A percentile compares a stretch with the other conserved stretches of the same genome.
phyloP scores from a whole-genome alignment of 2,113 vertebrate genomes.

The Hypocryptadius cinnamomeus region DNA sequence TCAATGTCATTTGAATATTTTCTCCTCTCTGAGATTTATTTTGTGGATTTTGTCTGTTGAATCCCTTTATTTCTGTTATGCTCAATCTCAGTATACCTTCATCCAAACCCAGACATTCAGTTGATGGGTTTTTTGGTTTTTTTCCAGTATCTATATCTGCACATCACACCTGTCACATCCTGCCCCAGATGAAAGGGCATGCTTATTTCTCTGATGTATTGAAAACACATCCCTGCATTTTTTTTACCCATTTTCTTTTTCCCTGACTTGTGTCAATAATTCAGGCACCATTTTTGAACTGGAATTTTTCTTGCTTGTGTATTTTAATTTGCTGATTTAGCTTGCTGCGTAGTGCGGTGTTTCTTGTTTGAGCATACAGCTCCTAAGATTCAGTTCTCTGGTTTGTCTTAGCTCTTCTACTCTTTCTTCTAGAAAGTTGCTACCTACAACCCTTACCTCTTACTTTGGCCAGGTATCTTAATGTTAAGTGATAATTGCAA shows the following conservation, averaged over 20 bases:
- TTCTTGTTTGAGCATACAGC: background rate
- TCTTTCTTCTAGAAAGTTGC: background rate
- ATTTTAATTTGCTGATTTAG: background rate
- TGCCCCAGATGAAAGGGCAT: background rate
- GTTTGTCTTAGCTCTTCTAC: background rate
- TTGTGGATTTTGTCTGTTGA: background rate
- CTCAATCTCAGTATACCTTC: background rate
- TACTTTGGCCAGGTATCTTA: background rate
- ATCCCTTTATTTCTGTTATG: background rate
- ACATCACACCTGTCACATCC: background rate
- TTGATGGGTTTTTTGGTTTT: accelerated
- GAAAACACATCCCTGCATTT: background rate
- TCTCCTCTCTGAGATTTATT: background rate
- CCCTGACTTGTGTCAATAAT: background rate
- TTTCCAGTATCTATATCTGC: background rate
- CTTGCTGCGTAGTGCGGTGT: background rate
- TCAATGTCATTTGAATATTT: background rate
- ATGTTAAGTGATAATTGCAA: background rate
- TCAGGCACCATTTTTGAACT: background rate
- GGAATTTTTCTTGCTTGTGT: background rate
- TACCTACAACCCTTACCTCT: background rate
- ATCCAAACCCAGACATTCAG: background rate
- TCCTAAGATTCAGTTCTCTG: background rate
- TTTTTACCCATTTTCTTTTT: background rate
- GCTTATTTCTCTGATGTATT: background rate